Evolutionary conservation across 2,888 invertebrate species (phyloP).

Genomic region (Dicycla oo): DNA sequence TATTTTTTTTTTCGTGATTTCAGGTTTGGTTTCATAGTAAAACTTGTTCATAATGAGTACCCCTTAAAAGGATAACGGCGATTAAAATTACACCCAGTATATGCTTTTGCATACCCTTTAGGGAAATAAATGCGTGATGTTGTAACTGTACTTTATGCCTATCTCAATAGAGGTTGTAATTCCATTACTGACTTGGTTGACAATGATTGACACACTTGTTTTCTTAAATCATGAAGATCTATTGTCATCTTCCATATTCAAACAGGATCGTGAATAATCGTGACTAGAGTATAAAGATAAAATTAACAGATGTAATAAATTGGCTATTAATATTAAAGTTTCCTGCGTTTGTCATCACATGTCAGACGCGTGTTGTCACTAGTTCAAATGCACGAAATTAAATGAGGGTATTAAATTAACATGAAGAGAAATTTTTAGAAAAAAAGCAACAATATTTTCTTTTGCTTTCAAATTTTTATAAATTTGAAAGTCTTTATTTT

Average conservation of each 20-base stretch:
- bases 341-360: constrained; percentile 1
- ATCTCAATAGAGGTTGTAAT: not conserved
- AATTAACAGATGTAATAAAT: constrained; percentile 26
- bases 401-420: constrained; percentile 62
- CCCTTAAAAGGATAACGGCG: too few relatives aligned
- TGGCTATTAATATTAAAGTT: not conserved
- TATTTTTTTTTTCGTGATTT: too few relatives aligned
- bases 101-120: not conserved
- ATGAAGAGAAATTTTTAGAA: constrained; percentile 40
- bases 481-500: too few relatives aligned
- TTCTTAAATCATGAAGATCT: constrained; percentile 17
- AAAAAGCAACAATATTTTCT: not conserved
- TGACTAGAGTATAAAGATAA: constrained; percentile 16
- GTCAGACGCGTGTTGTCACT: constrained; percentile 66
- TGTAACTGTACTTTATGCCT: not conserved
- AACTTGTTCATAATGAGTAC: too few relatives aligned
- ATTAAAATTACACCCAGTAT: not conserved
- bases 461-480: not conserved
- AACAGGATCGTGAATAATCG: constrained; percentile 38
- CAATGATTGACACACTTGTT: not conserved
- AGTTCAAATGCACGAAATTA: constrained; percentile 76
- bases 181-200: not conserved
- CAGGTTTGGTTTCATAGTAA: too few relatives aligned
- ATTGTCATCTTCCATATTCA: constrained; percentile 16
- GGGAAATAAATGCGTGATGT: not conserved